These are phyloP conservation scores for Apantesis nais DNA, from an alignment of 2,888 invertebrate genomes.

Conservation along the genomic window DNA sequence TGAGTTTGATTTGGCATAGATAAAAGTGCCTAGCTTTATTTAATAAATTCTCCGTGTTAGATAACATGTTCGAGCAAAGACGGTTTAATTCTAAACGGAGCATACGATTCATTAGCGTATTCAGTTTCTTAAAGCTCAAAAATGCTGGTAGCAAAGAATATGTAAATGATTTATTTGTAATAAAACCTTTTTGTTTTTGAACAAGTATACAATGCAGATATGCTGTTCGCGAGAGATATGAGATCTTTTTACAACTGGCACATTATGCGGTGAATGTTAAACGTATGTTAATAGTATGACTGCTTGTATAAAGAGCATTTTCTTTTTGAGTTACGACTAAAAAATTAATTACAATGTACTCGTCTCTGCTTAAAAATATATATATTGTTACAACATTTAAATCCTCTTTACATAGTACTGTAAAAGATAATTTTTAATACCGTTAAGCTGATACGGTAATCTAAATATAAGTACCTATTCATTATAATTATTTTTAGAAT, in stretches of 20 bases:
- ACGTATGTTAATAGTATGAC: neutral
- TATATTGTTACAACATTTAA: neutral
- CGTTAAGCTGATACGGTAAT: neutral
- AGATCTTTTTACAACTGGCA: neutral
- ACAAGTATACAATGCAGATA: neutral
- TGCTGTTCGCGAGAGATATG: neutral
- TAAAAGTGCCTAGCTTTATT: neutral
- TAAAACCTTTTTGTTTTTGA: neutral
- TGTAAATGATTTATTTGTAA: neutral
- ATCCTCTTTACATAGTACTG: neutral
- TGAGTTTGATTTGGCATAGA: neutral
- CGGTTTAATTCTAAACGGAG: neutral
- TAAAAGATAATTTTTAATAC: neutral
- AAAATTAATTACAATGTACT: neutral
- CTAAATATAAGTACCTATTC: neutral
- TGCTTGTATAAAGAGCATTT: neutral
- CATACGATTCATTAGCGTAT: neutral
- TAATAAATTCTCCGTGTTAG: neutral
- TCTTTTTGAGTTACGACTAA: neutral
- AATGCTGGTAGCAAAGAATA: neutral
- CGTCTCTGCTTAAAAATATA: neutral
- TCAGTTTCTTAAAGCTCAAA: neutral
- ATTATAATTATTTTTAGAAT: neutral
- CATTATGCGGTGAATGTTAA: neutral
- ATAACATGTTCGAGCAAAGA: neutral